These are phyloP conservation scores for Amphiura filiformis DNA, from an alignment of 35 echinoderm and acorn worm genomes.

Conservation along the genomic window DNA sequence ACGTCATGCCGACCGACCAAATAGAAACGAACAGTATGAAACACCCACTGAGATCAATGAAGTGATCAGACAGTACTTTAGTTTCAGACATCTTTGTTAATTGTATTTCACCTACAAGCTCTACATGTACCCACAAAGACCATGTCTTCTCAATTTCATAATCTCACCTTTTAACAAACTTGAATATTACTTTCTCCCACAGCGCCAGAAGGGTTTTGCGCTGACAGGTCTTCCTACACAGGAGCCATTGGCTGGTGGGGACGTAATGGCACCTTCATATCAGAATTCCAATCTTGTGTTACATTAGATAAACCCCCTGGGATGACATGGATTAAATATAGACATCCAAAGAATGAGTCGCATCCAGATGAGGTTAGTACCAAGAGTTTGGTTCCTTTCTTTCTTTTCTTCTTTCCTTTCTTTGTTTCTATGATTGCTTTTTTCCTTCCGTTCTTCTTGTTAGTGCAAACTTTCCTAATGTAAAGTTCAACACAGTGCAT, in stretches of 20 bases:
- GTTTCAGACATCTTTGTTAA: too few relatives aligned
- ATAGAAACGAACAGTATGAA: neutral
- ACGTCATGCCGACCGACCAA: neutral
- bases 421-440: neutral
- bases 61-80: too few relatives aligned
- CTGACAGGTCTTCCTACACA: conserved; percentile 3
- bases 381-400: too few relatives aligned
- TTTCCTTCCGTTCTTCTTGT: neutral
- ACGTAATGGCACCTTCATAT: conserved; percentile 41
- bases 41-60: too few relatives aligned
- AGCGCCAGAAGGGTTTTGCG: conserved; percentile 51
- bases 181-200: neutral
- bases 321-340: conserved; percentile 61
- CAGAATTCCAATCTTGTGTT: conserved; percentile 50
- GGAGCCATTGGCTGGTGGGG: conserved; percentile 66
- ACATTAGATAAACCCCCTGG: conserved; percentile 57
- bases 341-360: conserved; percentile 41
- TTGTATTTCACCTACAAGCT: too few relatives aligned
- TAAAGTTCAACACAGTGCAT: too few relatives aligned
- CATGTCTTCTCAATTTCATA: too few relatives aligned
- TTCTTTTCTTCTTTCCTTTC: neutral
- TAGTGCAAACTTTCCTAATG: too few relatives aligned
- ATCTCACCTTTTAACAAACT: too few relatives aligned
- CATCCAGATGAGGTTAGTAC: conserved; percentile 74
- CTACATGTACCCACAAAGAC: too few relatives aligned